Base-by-base conservation (phyloP, 2,888 invertebrate genomes). In the Tachina grossa region DNA sequence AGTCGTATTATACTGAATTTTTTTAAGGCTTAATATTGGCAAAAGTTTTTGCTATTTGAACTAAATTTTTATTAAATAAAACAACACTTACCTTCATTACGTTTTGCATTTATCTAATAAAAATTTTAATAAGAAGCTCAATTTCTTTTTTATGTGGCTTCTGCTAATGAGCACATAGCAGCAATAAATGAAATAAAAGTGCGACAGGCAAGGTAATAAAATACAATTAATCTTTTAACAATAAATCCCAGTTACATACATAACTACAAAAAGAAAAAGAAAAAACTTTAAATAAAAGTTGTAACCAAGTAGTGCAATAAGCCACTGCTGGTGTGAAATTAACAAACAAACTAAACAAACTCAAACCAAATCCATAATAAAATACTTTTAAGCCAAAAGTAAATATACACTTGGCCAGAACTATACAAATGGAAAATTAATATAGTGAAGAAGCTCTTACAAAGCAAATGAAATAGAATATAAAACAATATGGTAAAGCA, bases 181-280 rank as follows among this genome's bases (percentile, higher is more conserved):
- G 31, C n/a, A 65, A 31, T 71, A 45, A 75, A 39, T 53, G 63
- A 43, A 68, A 51, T 47, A 14, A 59, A 31, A 59, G 14, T 43
- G 53, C 13, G 31, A 19, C 68, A 75, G 53, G n/a, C 45, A 53
- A 11, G 14, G 78, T 69, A 82, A 87, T 86, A 86, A 87, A 85
- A 80, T 84, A 76, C 71, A 88, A 85, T 87, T 88, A 87, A 87
- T 87, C 82, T 84, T 74, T 71, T 78, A 81, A 66, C 85, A 78
- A 87, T 87, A 87, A 87, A 87, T 86, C 74, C 80, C 77, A 68
- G 85, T 85, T 83, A 85, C 5, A 31, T 31, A 31, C 31, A 31
- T 31, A 31, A 78, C 69, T 57, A 51, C 9, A 22, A 13, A 22
- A 13, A 19, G 9, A 68, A 45, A 43, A 5, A 49, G n/a, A 31